Conservation (phyloP, 2,888 invertebrate species). For the Leptinotarsa juncta region DNA sequence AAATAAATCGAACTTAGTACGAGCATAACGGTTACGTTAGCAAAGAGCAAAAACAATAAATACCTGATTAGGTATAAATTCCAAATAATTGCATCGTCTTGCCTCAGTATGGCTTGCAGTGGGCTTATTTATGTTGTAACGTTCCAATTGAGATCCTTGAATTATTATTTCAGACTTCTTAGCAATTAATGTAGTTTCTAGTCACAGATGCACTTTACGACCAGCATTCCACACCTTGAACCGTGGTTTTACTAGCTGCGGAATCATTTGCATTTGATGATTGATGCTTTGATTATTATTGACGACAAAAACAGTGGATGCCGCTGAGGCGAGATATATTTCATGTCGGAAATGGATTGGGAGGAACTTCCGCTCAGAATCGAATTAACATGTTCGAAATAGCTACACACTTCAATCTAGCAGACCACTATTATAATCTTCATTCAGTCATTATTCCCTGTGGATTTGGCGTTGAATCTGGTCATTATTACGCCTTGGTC, state of each 20-base stretch:
- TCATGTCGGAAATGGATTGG: no score
- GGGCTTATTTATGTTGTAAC: constrained; percentile 29
- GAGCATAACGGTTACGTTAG: constrained; percentile 20
- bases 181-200: constrained; percentile 25
- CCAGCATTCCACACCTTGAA: not conserved
- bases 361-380: no score
- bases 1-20: constrained; percentile 38
- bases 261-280: not conserved
- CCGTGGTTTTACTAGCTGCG: not conserved
- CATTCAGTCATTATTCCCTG: no score
- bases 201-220: constrained; percentile 19
- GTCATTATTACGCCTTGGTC: no score
- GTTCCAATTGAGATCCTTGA: constrained; percentile 25
- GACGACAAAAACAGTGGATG: not conserved
- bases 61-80: constrained; percentile 38
- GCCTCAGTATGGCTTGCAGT: constrained; percentile 10
- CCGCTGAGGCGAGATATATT: no score
- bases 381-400: no score
- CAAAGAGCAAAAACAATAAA: constrained; percentile 31
- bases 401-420: no score
- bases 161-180: constrained; percentile 31
- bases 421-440: no score
- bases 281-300: not conserved
- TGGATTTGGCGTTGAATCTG: no score
- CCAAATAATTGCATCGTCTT: constrained; percentile 22